Base-by-base conservation (phyloP, 2,888 invertebrate genomes). In the Busseola fusca region DNA sequence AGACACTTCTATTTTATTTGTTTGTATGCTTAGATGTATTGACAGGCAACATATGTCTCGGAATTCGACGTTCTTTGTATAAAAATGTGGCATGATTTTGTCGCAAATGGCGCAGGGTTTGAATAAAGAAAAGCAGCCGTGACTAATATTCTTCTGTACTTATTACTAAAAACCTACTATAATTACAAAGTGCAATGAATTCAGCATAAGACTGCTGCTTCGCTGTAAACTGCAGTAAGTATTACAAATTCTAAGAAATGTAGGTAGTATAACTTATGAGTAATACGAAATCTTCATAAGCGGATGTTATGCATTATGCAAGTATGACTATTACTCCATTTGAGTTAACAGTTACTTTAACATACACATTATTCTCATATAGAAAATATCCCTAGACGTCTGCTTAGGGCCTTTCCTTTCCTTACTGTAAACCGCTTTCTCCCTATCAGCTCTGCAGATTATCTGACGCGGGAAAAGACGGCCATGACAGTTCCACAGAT, bases 401-500 rank as follows among this genome's bases (percentile, higher is more conserved):
- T 48, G 10, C 27, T 14, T 25, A 21, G 5, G 40, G 3, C 5
- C 16, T 21, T 45, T 45, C 7, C 25, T 65, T 76, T 76, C 18
- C 7, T 3, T 16, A 6, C 30, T 40, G 14, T 40, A 25, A 76
- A 68, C 25, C 18, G 34, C 25, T 67, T 73, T 67, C 30, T 59
- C 12, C 21, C 14, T 42, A 74, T 50, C 45, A 27, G 3, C 25
- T 37, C 18, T 12, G 56, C 57, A 48, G 27, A 64, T 50, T 57
- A 76, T 34, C 9, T 34, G 21, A 42, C 56, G 54, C 59, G 56
- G 21, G 18, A 50, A 64, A 78, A 54, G 42, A 14, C 50, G 6
- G n/a, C 50, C 54, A 57, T 72, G 64, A 62, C 74, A 75, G 63
- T 40, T 64, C 18, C 40, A 75, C 72, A 78, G 72, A 75, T 75